Conservation (phyloP, 2,797 vertebrate genomes). For the Todus mexicanus region DNA sequence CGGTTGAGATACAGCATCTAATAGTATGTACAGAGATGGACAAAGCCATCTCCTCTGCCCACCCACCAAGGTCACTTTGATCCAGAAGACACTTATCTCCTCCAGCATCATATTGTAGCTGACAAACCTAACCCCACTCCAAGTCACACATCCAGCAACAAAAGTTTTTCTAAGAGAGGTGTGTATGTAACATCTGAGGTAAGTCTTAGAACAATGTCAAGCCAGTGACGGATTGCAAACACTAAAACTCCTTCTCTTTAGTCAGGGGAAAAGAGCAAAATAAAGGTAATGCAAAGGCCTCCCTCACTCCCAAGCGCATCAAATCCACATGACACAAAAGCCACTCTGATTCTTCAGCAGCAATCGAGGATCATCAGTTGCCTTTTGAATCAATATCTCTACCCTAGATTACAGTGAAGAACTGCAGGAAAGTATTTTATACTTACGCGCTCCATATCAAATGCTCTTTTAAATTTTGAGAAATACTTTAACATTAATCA, state of each 20-base stretch:
- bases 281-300: neutral
- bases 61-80: neutral
- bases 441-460: neutral
- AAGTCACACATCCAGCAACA: too few species aligned
- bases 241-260: neutral
- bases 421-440: neutral
- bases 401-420: neutral
- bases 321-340: neutral
- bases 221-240: neutral
- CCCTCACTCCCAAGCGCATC: neutral
- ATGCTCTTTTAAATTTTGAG: neutral
- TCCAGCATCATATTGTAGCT: neutral
- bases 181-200: neutral
- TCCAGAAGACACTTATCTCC: neutral
- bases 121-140: neutral
- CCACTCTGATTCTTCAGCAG: neutral
- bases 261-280: neutral
- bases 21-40: fast-evolving
- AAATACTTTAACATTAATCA: neutral
- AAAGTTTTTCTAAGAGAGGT: neutral
- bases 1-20: neutral
- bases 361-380: neutral
- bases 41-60: neutral
- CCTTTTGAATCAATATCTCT: neutral
- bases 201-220: neutral